Conservation (phyloP, 2,797 vertebrate species). For the Xiphorhynchus erythropygius region DNA sequence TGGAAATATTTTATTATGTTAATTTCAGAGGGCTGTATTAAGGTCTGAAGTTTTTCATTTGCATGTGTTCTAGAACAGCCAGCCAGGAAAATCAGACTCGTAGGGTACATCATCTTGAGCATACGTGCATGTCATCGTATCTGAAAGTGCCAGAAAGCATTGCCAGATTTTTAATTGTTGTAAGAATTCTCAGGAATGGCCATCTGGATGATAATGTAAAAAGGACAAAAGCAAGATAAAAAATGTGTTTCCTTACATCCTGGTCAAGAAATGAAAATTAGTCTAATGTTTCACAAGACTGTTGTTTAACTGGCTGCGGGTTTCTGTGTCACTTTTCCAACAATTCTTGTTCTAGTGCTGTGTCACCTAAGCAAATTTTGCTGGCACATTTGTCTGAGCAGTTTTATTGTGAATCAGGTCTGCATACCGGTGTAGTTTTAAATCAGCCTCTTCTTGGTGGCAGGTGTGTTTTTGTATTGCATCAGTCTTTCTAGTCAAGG, state of each 20-base stretch:
- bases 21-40: not conserved
- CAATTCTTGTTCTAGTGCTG: not conserved
- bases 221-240: not conserved
- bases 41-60: not conserved
- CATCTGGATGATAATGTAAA: not conserved
- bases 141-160: conserved; percentile 20
- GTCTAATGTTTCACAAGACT: not conserved
- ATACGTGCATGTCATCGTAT: not conserved
- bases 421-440: not conserved
- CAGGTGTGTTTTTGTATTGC: not conserved
- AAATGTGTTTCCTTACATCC: not conserved
- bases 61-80: not conserved
- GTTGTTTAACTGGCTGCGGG: not conserved
- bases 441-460: not conserved
- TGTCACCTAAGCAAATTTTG: not conserved
- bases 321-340: not conserved
- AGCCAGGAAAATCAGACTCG: not conserved
- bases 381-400: not conserved
- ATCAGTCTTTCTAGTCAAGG: not conserved
- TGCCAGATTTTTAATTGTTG: not conserved
- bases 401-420: not conserved
- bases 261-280: not conserved
- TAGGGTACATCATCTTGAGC: not conserved
- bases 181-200: not conserved
- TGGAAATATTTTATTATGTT: not conserved